These are phyloP conservation scores for Eulemur coronatus DNA, from an alignment of 2,797 vertebrate genomes.

Conservation along the genomic window DNA sequence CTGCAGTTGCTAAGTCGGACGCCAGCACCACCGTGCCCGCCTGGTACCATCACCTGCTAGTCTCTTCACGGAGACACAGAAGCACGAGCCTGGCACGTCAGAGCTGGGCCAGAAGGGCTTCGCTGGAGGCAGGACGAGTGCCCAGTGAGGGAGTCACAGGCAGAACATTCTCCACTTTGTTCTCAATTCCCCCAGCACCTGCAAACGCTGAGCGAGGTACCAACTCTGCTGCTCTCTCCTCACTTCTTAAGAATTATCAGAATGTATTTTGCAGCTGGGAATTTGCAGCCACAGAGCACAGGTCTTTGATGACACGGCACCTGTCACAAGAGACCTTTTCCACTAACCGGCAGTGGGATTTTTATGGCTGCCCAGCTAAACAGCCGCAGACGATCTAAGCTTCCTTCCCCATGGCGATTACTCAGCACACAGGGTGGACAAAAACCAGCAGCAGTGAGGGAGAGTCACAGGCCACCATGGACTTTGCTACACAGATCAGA, in stretches of 20 bases:
- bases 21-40: fast-evolving
- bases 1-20: fast-evolving
- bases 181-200: neutral
- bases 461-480: fast-evolving
- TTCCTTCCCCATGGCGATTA: fast-evolving
- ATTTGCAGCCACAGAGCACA: neutral
- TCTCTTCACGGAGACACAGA: fast-evolving
- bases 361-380: neutral
- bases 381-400: fast-evolving
- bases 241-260: neutral
- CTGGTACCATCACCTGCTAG: fast-evolving
- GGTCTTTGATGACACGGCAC: neutral
- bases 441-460: fast-evolving
- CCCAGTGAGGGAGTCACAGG: neutral
- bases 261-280: neutral
- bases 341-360: neutral
- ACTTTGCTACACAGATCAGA: fast-evolving
- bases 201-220: fast-evolving
- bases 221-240: fast-evolving
- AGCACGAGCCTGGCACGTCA: neutral
- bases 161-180: neutral
- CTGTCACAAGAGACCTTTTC: neutral
- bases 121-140: fast-evolving
- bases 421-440: neutral
- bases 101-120: neutral